Conservation (phyloP, 2,797 vertebrate genomes). For the Basileuterus tristriatus region DNA sequence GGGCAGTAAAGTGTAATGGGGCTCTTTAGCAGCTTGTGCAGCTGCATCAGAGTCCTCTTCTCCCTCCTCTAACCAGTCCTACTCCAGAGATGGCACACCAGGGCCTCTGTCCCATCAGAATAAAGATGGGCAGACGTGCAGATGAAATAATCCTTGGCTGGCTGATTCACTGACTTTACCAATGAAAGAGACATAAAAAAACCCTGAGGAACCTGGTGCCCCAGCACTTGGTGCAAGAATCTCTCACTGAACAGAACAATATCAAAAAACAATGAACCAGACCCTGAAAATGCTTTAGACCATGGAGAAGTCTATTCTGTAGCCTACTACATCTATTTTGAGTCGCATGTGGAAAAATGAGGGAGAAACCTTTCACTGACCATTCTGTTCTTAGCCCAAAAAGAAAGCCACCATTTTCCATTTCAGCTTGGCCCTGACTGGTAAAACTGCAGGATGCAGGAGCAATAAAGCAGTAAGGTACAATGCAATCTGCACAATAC, state of each 20-base stretch:
- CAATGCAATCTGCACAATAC: neutral
- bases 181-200: neutral
- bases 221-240: fast-evolving
- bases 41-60: neutral
- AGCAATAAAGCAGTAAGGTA: neutral
- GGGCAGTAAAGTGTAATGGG: neutral
- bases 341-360: neutral
- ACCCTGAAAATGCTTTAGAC: neutral
- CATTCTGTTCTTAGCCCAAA: neutral
- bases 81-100: neutral
- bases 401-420: neutral
- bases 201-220: neutral
- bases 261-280: neutral
- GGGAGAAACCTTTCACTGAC: neutral
- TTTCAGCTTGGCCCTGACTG: neutral
- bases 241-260: neutral
- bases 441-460: neutral
- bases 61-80: neutral
- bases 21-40: neutral
- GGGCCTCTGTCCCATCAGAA: neutral
- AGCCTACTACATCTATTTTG: neutral
- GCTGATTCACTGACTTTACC: neutral
- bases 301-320: neutral
- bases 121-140: neutral
- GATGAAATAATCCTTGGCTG: neutral